Percentiles rank a stretch among this genome's conserved stretches.
phyloP scores from a whole-genome alignment of 2,113 vertebrate genomes.

The Paralichthys olivaceus region DNA sequence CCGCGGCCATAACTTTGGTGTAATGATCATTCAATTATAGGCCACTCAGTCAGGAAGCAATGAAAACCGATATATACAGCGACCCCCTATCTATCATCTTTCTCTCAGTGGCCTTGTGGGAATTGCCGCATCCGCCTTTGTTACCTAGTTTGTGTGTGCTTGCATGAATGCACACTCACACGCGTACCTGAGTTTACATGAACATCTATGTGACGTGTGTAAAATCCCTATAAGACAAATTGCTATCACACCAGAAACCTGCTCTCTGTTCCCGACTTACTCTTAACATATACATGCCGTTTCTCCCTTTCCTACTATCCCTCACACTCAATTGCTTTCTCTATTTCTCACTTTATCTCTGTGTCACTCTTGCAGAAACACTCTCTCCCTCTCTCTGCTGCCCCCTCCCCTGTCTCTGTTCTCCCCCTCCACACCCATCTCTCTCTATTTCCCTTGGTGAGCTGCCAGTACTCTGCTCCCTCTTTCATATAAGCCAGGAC shows the following conservation, averaged over 20 bases:
- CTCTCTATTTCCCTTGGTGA: constrained; percentile 9
- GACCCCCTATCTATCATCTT: constrained; percentile 63
- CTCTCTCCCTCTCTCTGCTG: constrained; percentile 12
- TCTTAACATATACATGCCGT: constrained; percentile 11
- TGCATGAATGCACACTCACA: constrained; percentile 25
- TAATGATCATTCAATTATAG: constrained; percentile 78
- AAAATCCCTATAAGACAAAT: constrained; percentile 33
- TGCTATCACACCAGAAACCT: constrained; percentile 15
- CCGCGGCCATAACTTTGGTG: constrained; percentile 64
- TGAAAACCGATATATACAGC: constrained; percentile 48
- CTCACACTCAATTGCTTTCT: constrained; percentile 48
- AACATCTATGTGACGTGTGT: constrained; percentile 6
- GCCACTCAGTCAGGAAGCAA: constrained; percentile 57
- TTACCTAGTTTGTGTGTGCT: constrained; percentile 40
- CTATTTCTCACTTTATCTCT: constrained; percentile 52
- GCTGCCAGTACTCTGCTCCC: constrained; percentile 21
- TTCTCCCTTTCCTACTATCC: not conserved
- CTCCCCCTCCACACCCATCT: not conserved
- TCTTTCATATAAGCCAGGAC: constrained; percentile 40
- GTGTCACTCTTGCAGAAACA: constrained; percentile 36
- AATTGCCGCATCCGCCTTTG: constrained; percentile 49
- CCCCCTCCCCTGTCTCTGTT: not conserved
- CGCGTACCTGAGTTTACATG: constrained; percentile 40
- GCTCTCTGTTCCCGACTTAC: constrained; percentile 5
- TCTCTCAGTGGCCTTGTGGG: constrained; percentile 35